These are phyloP conservation scores for Drusus annulatus DNA, from an alignment of 1,140 invertebrate species.

Conservation along the genomic window DNA sequence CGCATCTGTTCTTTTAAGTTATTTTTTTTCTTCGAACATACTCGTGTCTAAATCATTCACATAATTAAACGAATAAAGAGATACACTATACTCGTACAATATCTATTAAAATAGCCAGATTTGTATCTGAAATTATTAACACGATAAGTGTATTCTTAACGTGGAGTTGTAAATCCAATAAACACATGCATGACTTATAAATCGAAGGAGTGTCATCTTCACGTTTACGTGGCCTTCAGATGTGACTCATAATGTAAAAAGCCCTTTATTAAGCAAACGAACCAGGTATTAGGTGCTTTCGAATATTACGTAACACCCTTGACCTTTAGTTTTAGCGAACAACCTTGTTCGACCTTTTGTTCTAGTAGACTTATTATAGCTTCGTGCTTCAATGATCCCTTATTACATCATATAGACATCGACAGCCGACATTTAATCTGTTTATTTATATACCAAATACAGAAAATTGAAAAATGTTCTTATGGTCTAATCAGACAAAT, in stretches of 20 bases:
- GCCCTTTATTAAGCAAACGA: background rate
- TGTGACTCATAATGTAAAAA: constrained; percentile 14
- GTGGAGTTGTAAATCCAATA: too few species aligned
- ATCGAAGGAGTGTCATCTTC: background rate
- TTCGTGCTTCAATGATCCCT: constrained; percentile 44
- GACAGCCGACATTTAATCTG: constrained; percentile 49
- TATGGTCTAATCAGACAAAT: too few species aligned
- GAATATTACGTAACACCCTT: constrained; percentile 9
- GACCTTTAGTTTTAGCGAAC: constrained; percentile 29
- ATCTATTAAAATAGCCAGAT: too few species aligned
- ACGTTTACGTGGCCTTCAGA: background rate
- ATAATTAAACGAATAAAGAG: too few species aligned
- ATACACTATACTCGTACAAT: too few species aligned
- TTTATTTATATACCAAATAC: constrained; percentile 35
- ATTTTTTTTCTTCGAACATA: too few species aligned
- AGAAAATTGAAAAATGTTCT: too few species aligned
- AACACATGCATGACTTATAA: too few species aligned
- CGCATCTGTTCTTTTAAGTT: too few species aligned
- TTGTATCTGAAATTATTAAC: too few species aligned
- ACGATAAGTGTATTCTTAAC: too few species aligned
- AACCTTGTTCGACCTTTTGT: constrained; percentile 49
- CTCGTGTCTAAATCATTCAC: too few species aligned
- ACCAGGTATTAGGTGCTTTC: background rate
- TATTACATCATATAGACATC: constrained; percentile 46
- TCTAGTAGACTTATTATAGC: constrained; percentile 18